Conservation (phyloP, 2,888 invertebrate species). For the Lycophotia porphyrea region DNA sequence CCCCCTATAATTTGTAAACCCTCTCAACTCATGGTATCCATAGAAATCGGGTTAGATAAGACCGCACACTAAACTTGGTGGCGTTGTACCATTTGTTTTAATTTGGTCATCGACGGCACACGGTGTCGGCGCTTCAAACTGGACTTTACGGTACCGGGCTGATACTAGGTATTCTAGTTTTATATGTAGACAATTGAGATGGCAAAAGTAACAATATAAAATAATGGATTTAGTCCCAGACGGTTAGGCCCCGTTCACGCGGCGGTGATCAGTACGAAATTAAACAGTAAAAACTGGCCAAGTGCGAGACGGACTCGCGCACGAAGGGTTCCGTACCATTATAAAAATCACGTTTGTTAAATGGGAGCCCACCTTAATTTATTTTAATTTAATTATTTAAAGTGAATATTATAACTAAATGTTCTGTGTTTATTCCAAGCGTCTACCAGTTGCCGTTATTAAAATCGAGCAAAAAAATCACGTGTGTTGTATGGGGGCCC, state of each 20-base stretch:
- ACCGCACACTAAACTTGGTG: constrained; percentile 46
- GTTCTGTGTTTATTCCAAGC: no score
- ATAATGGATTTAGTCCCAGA: not conserved
- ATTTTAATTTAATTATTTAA: no score
- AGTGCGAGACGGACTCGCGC: no score
- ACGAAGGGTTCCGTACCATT: no score
- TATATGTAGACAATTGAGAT: not conserved
- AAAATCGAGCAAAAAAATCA: no score
- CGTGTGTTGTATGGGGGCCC: no score
- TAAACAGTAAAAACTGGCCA: not conserved
- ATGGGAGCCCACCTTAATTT: no score
- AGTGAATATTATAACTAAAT: no score
- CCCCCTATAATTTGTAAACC: not conserved
- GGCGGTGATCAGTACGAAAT: not conserved
- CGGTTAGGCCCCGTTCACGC: not conserved
- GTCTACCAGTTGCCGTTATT: no score
- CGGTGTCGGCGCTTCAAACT: constrained; percentile 11
- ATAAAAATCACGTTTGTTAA: no score
- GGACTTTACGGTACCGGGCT: not conserved
- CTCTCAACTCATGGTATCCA: constrained; percentile 19
- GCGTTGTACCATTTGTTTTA: constrained; percentile 58
- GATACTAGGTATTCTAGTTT: not conserved
- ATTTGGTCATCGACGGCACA: constrained; percentile 44
- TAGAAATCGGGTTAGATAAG: constrained; percentile 10
- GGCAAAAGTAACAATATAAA: not conserved